Conservation (phyloP, 2,113 vertebrate genomes). For the Perognathus longimembris region DNA sequence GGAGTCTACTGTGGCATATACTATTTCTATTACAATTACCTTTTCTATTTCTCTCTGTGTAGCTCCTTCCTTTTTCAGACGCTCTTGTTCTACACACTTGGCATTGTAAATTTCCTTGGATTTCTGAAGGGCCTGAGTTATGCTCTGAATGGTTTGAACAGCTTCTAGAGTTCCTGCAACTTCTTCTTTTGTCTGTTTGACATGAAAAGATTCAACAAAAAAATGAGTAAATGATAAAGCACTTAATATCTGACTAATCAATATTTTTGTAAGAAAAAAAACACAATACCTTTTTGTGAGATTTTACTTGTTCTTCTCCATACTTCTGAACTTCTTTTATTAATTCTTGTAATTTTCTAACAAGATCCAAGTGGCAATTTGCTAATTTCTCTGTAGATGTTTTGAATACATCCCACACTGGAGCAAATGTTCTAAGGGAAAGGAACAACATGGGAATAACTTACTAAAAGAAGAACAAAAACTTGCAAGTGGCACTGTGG, state of each 20-base stretch:
- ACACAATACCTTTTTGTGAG: slow-evolving; percentile 94
- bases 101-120: slow-evolving; percentile 97
- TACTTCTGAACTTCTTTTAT: slow-evolving; percentile 99
- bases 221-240: slow-evolving; percentile 55
- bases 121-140: slow-evolving; percentile 95
- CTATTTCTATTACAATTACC: slow-evolving; percentile 84
- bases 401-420: slow-evolving; percentile 98
- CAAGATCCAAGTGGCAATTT: slow-evolving; percentile 96
- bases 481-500: too few relatives aligned
- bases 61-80: slow-evolving; percentile 97
- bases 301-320: slow-evolving; percentile 97
- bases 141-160: slow-evolving; percentile 96
- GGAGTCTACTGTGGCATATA: too few relatives aligned
- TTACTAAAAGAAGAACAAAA: slow-evolving; percentile 33
- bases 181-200: slow-evolving; percentile 96
- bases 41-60: slow-evolving; percentile 97
- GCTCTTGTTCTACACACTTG: slow-evolving; percentile 96
- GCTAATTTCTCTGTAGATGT: slow-evolving; percentile 97
- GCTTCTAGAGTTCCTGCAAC: slow-evolving; percentile 97
- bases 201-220: slow-evolving; percentile 81
- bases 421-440: slow-evolving; percentile 93
- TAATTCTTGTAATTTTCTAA: slow-evolving; percentile 96
- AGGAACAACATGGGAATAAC: slow-evolving; percentile 59
- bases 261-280: slow-evolving; percentile 27
- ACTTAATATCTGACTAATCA: slow-evolving; percentile 59